Evolutionary conservation across 2,888 invertebrate species (phyloP).

Genomic region (Ophion obscuratus): DNA sequence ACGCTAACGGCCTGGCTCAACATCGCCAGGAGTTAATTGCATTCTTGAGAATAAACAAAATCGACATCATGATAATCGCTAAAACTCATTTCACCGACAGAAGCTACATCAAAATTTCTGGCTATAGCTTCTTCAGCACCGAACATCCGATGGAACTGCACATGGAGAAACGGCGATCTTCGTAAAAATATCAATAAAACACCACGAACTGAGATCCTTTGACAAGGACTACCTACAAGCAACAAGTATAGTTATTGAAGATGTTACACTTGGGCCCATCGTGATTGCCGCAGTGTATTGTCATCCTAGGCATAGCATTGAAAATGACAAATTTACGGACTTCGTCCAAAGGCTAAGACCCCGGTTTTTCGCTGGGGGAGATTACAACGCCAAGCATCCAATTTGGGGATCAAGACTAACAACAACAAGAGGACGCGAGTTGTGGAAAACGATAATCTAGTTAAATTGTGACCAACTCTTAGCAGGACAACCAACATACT

Average conservation of each 20-base stretch:
- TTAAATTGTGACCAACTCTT: conserved; percentile 48
- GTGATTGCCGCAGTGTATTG: conserved; percentile 68
- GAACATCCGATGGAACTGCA: conserved; percentile 63
- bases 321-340: conserved; percentile 61
- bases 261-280: conserved; percentile 40
- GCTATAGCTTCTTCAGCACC: conserved; percentile 25
- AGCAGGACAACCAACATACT: conserved; percentile 71
- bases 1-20: conserved; percentile 22
- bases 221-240: conserved; percentile 59
- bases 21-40: neutral
- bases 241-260: conserved; percentile 59
- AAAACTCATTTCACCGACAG: conserved; percentile 9
- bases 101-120: conserved; percentile 2
- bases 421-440: conserved; percentile 51
- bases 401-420: conserved; percentile 69
- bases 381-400: conserved; percentile 68
- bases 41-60: too few species aligned
- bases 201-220: conserved; percentile 44
- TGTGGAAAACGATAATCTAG: conserved; percentile 38
- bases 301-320: conserved; percentile 69
- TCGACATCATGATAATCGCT: neutral
- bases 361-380: conserved; percentile 63
- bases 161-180: conserved; percentile 64
- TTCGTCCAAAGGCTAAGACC: conserved; percentile 64
- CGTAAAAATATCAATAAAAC: conserved; percentile 64